phyloP scores from a whole-genome alignment of 2,797 vertebrate genomes.

The Hypotaenidia philippensis region DNA sequence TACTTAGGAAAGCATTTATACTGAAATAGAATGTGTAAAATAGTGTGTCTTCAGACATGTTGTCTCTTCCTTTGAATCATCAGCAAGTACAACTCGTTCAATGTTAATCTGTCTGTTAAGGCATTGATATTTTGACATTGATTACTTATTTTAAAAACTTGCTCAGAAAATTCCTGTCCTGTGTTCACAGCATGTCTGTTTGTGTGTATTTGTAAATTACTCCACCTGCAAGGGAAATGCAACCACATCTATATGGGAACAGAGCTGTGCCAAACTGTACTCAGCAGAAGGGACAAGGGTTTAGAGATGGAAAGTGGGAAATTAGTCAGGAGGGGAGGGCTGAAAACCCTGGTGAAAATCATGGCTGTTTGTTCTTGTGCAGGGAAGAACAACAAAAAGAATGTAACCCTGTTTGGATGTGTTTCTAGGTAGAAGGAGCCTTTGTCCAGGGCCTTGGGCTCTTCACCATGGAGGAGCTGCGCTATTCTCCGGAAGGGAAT shows the following conservation, averaged over 20 bases:
- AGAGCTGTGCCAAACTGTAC: neutral
- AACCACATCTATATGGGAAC: neutral
- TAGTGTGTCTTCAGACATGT: neutral
- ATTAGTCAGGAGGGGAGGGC: neutral
- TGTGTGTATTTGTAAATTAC: neutral
- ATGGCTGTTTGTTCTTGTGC: neutral
- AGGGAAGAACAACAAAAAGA: neutral
- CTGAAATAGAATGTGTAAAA: neutral
- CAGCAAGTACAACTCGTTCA: neutral
- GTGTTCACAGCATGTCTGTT: neutral
- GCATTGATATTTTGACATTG: neutral
- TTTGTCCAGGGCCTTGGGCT: constrained; percentile 96
- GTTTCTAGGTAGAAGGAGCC: constrained; percentile 90
- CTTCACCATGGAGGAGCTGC: constrained; percentile 94
- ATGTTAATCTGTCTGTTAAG: neutral
- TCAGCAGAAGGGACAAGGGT: neutral
- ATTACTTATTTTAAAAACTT: neutral
- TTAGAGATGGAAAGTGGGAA: neutral
- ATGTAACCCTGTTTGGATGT: neutral
- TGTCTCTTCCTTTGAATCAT: neutral
- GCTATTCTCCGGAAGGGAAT: constrained; percentile 89
- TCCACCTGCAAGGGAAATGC: neutral
- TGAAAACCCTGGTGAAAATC: neutral
- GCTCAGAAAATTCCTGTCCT: neutral
- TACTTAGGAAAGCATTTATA: neutral